Conservation (phyloP, 2,797 vertebrate genomes). For the Xenops minutus region DNA sequence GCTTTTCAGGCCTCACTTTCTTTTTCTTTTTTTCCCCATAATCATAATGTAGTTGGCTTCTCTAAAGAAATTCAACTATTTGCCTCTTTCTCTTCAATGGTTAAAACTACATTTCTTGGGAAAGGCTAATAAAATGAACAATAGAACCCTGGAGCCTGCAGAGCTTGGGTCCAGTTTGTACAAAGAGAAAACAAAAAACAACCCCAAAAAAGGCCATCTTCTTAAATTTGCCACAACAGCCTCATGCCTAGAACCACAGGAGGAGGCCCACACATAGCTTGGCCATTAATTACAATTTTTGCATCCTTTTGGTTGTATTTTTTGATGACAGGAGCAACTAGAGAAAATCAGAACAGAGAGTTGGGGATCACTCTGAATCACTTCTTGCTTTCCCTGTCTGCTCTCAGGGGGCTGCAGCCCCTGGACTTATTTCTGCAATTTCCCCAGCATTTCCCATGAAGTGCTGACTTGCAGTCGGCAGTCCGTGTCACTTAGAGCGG, state of each 20-base stretch:
- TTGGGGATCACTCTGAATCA: neutral
- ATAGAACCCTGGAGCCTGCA: constrained; percentile 39
- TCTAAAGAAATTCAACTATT: neutral
- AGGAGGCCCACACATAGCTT: constrained; percentile 5
- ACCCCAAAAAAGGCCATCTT: neutral
- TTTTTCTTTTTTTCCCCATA: neutral
- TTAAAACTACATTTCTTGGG: constrained; percentile 46
- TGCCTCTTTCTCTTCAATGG: constrained; percentile 3
- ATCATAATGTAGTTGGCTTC: neutral
- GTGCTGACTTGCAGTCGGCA: constrained; percentile 22
- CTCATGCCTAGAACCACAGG: constrained; percentile 2
- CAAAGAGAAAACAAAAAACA: neutral
- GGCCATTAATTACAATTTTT: constrained; percentile 13
- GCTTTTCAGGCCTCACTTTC: neutral
- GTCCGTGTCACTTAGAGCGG: constrained; percentile 7
- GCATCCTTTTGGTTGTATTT: neutral
- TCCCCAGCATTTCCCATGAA: neutral
- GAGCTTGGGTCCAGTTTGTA: neutral
- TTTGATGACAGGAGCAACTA: constrained; percentile 12
- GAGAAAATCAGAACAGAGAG: constrained; percentile 11
- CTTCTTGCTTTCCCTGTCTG: neutral
- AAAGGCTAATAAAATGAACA: constrained; percentile 54
- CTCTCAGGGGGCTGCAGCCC: neutral
- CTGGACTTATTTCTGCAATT: constrained; percentile 26
- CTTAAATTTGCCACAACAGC: constrained; percentile 20